phyloP scores from a whole-genome alignment of 1,140 invertebrate species.

The Ruditapes philippinarum region DNA sequence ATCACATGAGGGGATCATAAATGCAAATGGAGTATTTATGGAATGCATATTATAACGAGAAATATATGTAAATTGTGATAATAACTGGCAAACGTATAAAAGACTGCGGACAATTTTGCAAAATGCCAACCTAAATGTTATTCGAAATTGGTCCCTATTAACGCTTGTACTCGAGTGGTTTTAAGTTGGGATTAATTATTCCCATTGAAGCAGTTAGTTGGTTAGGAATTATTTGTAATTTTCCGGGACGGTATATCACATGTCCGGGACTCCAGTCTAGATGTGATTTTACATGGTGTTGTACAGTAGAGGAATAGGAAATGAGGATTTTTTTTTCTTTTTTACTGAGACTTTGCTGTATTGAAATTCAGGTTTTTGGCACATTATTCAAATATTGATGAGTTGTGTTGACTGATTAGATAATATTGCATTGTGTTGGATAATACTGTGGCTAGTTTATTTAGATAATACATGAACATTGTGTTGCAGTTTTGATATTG shows the following conservation, averaged over 20 bases:
- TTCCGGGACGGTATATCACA: neutral
- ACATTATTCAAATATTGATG: no score
- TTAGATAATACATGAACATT: no score
- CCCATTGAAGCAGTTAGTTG: neutral
- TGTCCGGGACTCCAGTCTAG: neutral
- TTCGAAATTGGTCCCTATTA: neutral
- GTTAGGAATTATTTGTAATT: neutral
- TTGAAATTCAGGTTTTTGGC: no score
- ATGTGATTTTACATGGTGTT: neutral
- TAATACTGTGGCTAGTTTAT: no score
- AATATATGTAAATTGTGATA: neutral
- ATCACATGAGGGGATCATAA: no score
- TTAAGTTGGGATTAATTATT: neutral
- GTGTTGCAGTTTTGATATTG: no score
- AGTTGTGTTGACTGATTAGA: no score
- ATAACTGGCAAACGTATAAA: neutral
- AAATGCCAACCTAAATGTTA: neutral
- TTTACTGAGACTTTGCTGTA: no score
- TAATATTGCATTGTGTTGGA: no score
- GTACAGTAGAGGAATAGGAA: neutral
- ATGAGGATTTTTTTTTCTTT: no score
- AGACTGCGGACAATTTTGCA: neutral
- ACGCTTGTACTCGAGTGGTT: neutral
- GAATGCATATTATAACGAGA: neutral
- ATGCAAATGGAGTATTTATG: neutral